Conservation (phyloP, 35 echinoderm and acorn worm genomes). For the Stichopus chloronotus region DNA sequence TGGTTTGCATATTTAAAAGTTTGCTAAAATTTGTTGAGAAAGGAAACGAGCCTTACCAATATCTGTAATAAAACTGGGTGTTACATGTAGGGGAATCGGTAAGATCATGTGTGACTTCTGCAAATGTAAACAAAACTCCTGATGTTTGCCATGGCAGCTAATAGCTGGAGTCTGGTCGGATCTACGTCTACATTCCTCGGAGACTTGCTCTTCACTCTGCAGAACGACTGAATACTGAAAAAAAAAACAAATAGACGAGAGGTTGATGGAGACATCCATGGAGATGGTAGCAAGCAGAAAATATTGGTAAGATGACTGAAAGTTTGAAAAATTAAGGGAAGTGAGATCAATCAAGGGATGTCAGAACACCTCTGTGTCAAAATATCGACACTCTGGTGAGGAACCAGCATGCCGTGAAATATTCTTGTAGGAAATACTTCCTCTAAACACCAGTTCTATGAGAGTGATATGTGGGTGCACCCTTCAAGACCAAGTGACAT, state of each 20-base stretch:
- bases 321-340: no score
- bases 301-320: no score
- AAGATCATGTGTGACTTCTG: slow-evolving; percentile 92
- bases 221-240: slow-evolving; percentile 89
- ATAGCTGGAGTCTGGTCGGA: slow-evolving; percentile 70
- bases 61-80: slow-evolving; percentile 96
- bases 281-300: no score
- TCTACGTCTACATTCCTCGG: slow-evolving; percentile 83
- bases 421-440: no score
- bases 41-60: slow-evolving; percentile 65
- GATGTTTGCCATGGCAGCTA: slow-evolving; percentile 79
- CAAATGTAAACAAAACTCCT: slow-evolving; percentile 94
- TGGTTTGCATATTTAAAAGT: neutral
- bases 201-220: slow-evolving; percentile 94
- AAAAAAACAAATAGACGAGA: neutral
- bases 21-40: neutral
- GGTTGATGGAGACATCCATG: no score
- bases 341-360: no score
- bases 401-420: no score
- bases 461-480: no score
- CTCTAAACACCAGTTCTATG: no score
- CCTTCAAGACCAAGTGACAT: no score
- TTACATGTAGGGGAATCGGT: slow-evolving; percentile 91
- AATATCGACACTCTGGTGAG: no score
- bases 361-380: no score